phyloP scores from a whole-genome alignment of 2,888 invertebrate species.

The Odontothrips loti region DNA sequence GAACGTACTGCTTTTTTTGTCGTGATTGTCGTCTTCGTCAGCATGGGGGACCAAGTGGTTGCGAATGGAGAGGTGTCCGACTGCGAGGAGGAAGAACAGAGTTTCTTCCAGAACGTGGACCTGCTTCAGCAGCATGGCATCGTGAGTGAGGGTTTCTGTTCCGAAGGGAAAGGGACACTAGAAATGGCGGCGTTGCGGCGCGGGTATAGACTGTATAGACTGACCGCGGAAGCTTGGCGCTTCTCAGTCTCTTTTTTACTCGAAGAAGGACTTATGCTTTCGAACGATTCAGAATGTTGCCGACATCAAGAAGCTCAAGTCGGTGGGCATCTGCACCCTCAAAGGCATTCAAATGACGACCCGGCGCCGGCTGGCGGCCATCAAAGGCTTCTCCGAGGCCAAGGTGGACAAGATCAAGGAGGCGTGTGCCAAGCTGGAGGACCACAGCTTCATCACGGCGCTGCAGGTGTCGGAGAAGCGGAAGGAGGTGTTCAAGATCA shows the following conservation, averaged over 20 bases:
- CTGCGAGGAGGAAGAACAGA: conserved; percentile 61
- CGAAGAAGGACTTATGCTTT: no score
- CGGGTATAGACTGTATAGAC: no score
- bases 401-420: conserved; percentile 78
- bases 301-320: conserved; percentile 72
- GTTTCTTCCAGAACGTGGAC: conserved; percentile 71
- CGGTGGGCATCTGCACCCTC: conserved; percentile 71
- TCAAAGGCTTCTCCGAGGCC: conserved; percentile 72
- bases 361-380: conserved; percentile 63
- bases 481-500: conserved; percentile 66
- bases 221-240: no score
- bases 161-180: no score
- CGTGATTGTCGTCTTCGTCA: no score
- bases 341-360: conserved; percentile 79
- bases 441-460: conserved; percentile 67
- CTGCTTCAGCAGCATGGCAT: conserved; percentile 56
- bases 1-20: no score
- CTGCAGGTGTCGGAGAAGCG: conserved; percentile 67
- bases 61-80: conserved; percentile 32
- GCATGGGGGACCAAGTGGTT: conserved; percentile 36
- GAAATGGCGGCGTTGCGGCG: no score
- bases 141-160: no score
- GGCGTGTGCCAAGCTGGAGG: conserved; percentile 61
- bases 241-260: no score
- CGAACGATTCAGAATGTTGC: conserved; percentile 61